Conservation (phyloP, 1,140 invertebrate species). For the Thalassaphorura encarpata region DNA sequence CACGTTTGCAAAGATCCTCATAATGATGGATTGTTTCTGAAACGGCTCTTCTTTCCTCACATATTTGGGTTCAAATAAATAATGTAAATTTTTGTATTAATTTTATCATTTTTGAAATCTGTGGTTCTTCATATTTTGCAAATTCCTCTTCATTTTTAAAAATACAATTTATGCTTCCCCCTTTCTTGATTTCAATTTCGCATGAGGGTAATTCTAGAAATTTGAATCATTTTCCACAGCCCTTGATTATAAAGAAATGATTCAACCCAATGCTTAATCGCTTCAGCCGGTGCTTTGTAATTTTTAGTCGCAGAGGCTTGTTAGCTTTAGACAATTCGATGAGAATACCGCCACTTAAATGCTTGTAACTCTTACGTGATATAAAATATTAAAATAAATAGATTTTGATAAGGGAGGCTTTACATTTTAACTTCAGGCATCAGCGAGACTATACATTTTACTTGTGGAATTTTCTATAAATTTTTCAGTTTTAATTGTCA, state of each 20-base stretch:
- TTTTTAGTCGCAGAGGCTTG: slow-evolving; percentile 76
- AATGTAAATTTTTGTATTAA: slow-evolving; percentile 58
- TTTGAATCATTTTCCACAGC: slow-evolving; percentile 73
- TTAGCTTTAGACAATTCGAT: slow-evolving; percentile 93
- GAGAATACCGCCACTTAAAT: slow-evolving; percentile 81
- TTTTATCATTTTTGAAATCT: too few species aligned
- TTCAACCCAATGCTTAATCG: slow-evolving; percentile 78
- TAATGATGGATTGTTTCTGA: slow-evolving; percentile 89
- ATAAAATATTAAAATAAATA: too few species aligned
- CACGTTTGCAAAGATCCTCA: slow-evolving; percentile 81
- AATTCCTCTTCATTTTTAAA: slow-evolving; percentile 30
- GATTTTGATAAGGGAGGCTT: too few species aligned
- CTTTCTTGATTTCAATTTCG: slow-evolving; percentile 74
- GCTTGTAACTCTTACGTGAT: too few species aligned
- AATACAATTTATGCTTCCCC: slow-evolving; percentile 46
- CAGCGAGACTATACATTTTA: too few species aligned
- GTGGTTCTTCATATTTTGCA: slow-evolving; percentile 26
- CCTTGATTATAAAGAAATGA: slow-evolving; percentile 91
- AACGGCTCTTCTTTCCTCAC: slow-evolving; percentile 85
- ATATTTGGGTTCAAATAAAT: slow-evolving; percentile 89
- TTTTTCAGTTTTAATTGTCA: too few species aligned
- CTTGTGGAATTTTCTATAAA: too few species aligned
- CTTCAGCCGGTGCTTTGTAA: slow-evolving; percentile 77
- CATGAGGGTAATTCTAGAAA: slow-evolving; percentile 72
- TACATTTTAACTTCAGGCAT: too few species aligned